phyloP scores from a whole-genome alignment of 2,888 invertebrate species.

The Platycheirus albimanus region DNA sequence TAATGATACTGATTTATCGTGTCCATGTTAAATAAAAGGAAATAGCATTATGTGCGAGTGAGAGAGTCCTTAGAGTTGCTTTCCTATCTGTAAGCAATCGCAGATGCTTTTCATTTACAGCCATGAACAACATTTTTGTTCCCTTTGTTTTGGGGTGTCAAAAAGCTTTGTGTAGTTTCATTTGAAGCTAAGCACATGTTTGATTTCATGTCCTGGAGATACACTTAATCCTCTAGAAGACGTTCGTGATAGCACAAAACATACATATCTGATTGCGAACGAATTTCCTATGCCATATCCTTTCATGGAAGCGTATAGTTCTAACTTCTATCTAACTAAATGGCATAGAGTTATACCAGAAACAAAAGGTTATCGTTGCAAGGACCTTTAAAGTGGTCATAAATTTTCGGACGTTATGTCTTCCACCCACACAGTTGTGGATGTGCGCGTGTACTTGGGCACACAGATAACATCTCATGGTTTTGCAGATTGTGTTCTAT shows the following conservation, averaged over 20 bases:
- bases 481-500: not conserved
- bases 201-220: not conserved
- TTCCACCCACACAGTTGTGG: not conserved
- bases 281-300: constrained; percentile 9
- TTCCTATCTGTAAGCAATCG: constrained; percentile 38
- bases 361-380: constrained; percentile 24
- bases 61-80: constrained; percentile 12
- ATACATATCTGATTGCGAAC: constrained; percentile 26
- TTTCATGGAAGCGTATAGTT: constrained; percentile 6
- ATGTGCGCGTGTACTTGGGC: not conserved
- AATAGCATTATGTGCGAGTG: constrained; percentile 1
- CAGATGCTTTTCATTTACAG: constrained; percentile 24
- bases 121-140: constrained; percentile 35
- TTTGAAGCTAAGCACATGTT: constrained; percentile 10
- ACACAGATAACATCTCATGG: not conserved
- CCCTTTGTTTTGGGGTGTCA: constrained; percentile 43
- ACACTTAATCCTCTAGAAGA: constrained; percentile 22
- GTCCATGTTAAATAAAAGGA: constrained; percentile 9
- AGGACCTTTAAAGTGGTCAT: constrained; percentile 47
- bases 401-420: constrained; percentile 39
- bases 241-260: constrained; percentile 16
- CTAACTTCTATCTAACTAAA: not conserved
- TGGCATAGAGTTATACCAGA: not conserved
- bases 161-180: constrained; percentile 43
- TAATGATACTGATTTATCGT: constrained; percentile 57